phyloP scores from a whole-genome alignment of 1,140 invertebrate genomes.

The Aricia agestis region DNA sequence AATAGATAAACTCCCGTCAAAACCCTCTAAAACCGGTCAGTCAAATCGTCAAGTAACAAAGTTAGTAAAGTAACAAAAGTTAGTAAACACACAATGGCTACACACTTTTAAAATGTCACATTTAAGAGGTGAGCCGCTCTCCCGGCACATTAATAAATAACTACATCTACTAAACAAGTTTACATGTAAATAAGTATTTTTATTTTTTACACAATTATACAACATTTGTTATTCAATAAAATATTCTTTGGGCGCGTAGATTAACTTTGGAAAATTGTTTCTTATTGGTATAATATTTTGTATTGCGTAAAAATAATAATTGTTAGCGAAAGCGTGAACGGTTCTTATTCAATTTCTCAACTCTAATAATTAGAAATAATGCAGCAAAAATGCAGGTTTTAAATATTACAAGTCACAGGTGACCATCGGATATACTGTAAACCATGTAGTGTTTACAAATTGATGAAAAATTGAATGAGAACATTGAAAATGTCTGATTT shows the following conservation, averaged over 20 bases:
- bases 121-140: conserved; percentile 67
- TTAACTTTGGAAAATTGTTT: conserved; percentile 55
- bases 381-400: neutral
- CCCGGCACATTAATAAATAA: conserved; percentile 64
- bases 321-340: neutral
- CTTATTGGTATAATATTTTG: neutral
- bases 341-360: neutral
- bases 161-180: conserved; percentile 67
- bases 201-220: conserved; percentile 72
- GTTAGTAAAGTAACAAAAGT: conserved; percentile 41
- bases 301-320: neutral
- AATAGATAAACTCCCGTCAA: no score
- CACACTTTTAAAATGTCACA: conserved; percentile 64
- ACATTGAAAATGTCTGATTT: conserved; percentile 6
- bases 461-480: neutral
- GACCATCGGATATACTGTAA: neutral
- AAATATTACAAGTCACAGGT: no score
- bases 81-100: conserved; percentile 49
- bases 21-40: no score
- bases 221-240: conserved; percentile 60
- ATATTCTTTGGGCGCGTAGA: conserved; percentile 69
- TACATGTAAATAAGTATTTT: conserved; percentile 62
- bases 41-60: conserved; percentile 24
- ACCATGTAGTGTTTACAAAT: neutral
- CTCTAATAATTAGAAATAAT: neutral